Conservation (phyloP, 2,113 vertebrate genomes). For the Ammospiza nelsoni region DNA sequence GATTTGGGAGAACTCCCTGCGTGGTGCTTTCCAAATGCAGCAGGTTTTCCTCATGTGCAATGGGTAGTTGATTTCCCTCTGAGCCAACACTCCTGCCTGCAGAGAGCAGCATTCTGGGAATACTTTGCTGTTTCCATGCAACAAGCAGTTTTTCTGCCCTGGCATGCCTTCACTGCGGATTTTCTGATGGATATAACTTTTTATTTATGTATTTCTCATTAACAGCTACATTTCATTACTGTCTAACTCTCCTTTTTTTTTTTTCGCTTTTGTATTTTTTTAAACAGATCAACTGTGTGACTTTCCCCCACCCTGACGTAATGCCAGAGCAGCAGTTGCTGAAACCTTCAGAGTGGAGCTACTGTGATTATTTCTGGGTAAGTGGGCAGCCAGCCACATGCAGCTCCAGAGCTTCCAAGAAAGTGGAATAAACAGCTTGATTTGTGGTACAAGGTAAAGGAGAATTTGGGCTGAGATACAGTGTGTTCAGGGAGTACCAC, state of each 20-base stretch:
- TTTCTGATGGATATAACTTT: slow-evolving; percentile 2
- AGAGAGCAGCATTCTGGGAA: slow-evolving; percentile 17
- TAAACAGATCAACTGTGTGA: slow-evolving; percentile 92
- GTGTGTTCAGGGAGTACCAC: neutral
- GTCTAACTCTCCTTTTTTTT: neutral
- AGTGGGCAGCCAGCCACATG: slow-evolving; percentile 63
- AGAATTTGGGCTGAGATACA: neutral
- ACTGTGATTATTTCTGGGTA: slow-evolving; percentile 99
- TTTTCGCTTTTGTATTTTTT: neutral
- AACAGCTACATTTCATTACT: neutral
- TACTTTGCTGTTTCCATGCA: slow-evolving; percentile 38
- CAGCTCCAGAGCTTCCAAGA: slow-evolving; percentile 10
- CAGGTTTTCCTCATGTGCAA: neutral
- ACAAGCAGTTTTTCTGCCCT: slow-evolving; percentile 1
- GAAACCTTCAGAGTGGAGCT: slow-evolving; percentile 97
- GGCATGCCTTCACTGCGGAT: neutral
- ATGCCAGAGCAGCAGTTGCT: slow-evolving; percentile 94
- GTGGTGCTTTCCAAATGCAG: neutral
- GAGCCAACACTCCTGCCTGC: neutral
- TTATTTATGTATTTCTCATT: slow-evolving; percentile 4
- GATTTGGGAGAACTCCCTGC: neutral
- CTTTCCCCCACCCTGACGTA: slow-evolving; percentile 88
- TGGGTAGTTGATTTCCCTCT: neutral
- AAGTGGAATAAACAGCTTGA: slow-evolving; percentile 19
- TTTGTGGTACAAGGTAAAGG: neutral